Evolutionary conservation across 1,140 invertebrate species (phyloP).

Genomic region (Drosophila nigrodunni): DNA sequence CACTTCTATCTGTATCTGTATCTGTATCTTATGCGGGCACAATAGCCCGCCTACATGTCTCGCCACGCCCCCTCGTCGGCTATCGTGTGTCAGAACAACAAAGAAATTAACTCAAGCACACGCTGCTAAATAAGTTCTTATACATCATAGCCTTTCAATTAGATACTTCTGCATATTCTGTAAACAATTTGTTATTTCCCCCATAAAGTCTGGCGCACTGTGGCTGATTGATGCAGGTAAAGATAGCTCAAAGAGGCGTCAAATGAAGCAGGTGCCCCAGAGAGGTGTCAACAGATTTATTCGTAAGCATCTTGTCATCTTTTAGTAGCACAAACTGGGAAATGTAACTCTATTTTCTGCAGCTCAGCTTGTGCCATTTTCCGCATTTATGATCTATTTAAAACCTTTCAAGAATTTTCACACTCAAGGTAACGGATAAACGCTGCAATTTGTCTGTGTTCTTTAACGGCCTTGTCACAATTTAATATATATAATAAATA

Average conservation of each 20-base stretch:
- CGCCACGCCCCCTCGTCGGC: constrained; percentile 1
- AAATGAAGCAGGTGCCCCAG: constrained; percentile 50
- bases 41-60: constrained; percentile 5
- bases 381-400: not conserved
- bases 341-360: constrained; percentile 48
- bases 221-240: constrained; percentile 53
- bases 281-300: constrained; percentile 51
- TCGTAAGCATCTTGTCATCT: not conserved
- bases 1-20: constrained; percentile 24
- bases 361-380: constrained; percentile 45
- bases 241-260: constrained; percentile 46
- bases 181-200: constrained; percentile 46
- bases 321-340: not conserved
- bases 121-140: constrained; percentile 1
- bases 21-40: constrained; percentile 58
- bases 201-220: constrained; percentile 27
- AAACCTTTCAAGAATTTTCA: constrained; percentile 1
- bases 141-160: constrained; percentile 42
- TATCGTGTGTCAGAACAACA: constrained; percentile 44
- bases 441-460: constrained; percentile 11
- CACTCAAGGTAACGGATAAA: constrained; percentile 1
- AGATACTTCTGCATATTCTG: constrained; percentile 41
- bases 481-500: not conserved
- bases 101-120: constrained; percentile 63
- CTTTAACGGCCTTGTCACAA: constrained; percentile 20